Evolutionary conservation across 1,140 invertebrate species (phyloP), one percentile per base, ranked within the genome.

Genomic region (Pseudomyrmex dendroicus): DNA sequence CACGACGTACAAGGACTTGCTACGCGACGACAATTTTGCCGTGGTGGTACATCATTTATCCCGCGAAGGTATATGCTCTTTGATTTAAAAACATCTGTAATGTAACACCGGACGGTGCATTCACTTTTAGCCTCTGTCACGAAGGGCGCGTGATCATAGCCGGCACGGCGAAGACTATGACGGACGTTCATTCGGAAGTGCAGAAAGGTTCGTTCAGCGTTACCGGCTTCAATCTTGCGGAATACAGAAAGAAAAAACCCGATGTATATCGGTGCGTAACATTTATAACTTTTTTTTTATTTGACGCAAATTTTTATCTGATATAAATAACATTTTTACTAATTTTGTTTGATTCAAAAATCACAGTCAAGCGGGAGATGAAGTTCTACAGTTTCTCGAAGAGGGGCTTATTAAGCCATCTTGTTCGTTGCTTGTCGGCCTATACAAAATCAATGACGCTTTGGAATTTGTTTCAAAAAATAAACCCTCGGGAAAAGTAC

Each of bases 111-210:
- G 20, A 64, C 20, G 54, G 44, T 82, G 35, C 48, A 72, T 82
- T 84, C 54, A 82, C 48, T 73, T 70, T 50, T 82, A 95, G 94
- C 84, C 86, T 95, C 50, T 92, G 90, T 50, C 92, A 93, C 80
- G 94, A 95, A 95, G 95, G 95, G 10, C 95, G 94, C 87, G 90
- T 96, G 4, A 90, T 96, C 59, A 91, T 96, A 7, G 95, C 95
- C 83, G 95, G 96, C n/a, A 94, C 95, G 89, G 94, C 95, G 10
- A 93, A 94, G 22, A 91, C 91, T 59, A 76, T 92, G 48, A 86
- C 92, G 59, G 88, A 91, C 12, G 90, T 91, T 25, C 92, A 93
- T 84, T 80, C 92, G 13, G 86, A 95, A 2, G 70, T 94, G 61
- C 64, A 91, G 57, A 86, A 92, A 80, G 86, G 92, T 73, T 92